phyloP scores from a whole-genome alignment of 2,113 vertebrate genomes.

The Poecile atricapillus region DNA sequence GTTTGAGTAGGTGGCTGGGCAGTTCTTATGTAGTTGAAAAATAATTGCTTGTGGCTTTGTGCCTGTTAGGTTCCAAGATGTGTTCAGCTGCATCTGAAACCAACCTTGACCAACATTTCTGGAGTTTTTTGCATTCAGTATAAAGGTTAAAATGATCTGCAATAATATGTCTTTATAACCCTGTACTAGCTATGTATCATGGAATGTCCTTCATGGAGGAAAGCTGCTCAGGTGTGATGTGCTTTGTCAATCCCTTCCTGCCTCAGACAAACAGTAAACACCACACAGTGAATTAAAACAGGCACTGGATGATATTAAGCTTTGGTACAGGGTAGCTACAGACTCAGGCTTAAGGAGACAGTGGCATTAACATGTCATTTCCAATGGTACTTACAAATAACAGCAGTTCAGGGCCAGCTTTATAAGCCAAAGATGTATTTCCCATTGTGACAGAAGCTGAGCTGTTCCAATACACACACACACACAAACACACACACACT shows the following conservation, averaged over 20 bases:
- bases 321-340: not conserved
- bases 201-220: not conserved
- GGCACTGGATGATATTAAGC: not conserved
- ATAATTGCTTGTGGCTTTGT: not conserved
- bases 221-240: not conserved
- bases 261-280: not conserved
- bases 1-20: not conserved
- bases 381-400: not conserved
- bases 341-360: not conserved
- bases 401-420: not conserved
- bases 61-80: not conserved
- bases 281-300: not conserved
- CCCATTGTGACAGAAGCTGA: not conserved
- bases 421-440: not conserved
- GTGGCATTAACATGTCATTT: rapidly evolving
- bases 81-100: not conserved
- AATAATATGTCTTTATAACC: not conserved
- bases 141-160: not conserved
- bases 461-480: not conserved
- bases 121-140: not conserved
- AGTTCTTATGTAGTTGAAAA: not conserved
- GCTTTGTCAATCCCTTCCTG: not conserved
- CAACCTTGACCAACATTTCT: not conserved
- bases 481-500: too few relatives aligned
- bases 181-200: not conserved